phyloP scores from a whole-genome alignment of 1,140 invertebrate species.

The Cotesia vestalis region DNA sequence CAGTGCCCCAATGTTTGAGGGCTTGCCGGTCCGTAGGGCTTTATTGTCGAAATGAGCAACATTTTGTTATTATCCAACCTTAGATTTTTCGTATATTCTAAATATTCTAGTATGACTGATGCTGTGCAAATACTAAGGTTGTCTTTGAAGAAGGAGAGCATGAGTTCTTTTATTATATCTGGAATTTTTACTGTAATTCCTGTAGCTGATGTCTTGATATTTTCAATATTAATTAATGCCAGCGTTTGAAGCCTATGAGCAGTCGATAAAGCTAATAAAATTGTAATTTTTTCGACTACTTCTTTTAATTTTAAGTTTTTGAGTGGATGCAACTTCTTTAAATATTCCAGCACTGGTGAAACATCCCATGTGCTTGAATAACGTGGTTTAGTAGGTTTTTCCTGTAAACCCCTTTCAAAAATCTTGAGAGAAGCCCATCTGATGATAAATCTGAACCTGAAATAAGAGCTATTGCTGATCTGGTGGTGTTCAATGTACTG shows the following conservation, averaged over 20 bases:
- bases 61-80: conserved; percentile 17
- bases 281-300: conserved; percentile 41
- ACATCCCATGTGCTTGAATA: conserved; percentile 49
- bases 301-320: conserved; percentile 28
- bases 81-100: conserved; percentile 30
- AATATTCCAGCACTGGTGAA: conserved; percentile 42
- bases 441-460: conserved; percentile 21
- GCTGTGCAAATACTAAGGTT: conserved; percentile 40
- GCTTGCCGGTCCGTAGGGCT: conserved; percentile 27
- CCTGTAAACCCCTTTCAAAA: conserved; percentile 47
- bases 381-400: conserved; percentile 45
- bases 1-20: conserved; percentile 38
- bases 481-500: conserved; percentile 43
- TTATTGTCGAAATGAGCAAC: conserved; percentile 34
- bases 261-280: conserved; percentile 41
- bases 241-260: conserved; percentile 46
- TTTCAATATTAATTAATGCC: conserved; percentile 41
- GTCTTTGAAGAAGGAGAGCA: conserved; percentile 34
- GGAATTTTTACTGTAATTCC: conserved; percentile 37
- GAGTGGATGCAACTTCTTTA: conserved; percentile 39
- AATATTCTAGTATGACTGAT: conserved; percentile 26
- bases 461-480: conserved; percentile 40
- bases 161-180: conserved; percentile 38
- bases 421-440: conserved; percentile 31
- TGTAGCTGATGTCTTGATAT: conserved; percentile 22